These are phyloP conservation scores for Phenacoccus solenopsis DNA, from an alignment of 1,140 invertebrate genomes.

Conservation along the genomic window DNA sequence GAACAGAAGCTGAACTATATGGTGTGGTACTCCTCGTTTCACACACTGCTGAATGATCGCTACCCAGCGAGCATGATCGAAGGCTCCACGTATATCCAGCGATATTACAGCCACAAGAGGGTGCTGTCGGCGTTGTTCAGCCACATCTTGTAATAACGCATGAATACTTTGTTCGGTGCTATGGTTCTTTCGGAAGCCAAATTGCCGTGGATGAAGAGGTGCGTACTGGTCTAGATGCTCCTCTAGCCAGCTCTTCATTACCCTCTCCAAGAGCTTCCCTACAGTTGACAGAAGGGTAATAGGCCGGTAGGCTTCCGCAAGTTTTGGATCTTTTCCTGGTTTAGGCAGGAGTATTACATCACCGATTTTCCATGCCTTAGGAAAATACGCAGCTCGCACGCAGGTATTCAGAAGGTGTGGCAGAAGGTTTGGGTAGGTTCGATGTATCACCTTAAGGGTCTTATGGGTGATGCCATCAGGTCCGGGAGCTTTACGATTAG, in stretches of 20 bases:
- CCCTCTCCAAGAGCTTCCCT: neutral
- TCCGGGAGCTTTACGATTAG: neutral
- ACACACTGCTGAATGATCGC: neutral
- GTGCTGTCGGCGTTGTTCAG: neutral
- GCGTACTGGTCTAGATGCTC: neutral
- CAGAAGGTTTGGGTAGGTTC: neutral
- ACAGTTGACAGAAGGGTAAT: neutral
- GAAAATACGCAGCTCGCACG: neutral
- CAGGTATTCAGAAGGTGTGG: neutral
- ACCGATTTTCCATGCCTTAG: neutral
- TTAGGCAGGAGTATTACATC: neutral
- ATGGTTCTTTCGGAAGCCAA: neutral
- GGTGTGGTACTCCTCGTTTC: neutral
- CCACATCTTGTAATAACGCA: neutral
- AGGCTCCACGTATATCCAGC: conserved; percentile 8
- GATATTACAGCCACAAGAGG: neutral
- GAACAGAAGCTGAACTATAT: neutral
- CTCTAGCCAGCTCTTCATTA: neutral
- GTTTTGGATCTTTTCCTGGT: neutral
- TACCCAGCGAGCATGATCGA: conserved; percentile 1
- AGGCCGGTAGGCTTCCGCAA: neutral
- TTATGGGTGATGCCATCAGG: neutral
- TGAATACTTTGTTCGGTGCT: neutral
- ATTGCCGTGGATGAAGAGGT: neutral
- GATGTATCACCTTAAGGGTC: neutral